phyloP scores from a whole-genome alignment of 2,797 vertebrate species.

The Chaetodon trifasciatus region DNA sequence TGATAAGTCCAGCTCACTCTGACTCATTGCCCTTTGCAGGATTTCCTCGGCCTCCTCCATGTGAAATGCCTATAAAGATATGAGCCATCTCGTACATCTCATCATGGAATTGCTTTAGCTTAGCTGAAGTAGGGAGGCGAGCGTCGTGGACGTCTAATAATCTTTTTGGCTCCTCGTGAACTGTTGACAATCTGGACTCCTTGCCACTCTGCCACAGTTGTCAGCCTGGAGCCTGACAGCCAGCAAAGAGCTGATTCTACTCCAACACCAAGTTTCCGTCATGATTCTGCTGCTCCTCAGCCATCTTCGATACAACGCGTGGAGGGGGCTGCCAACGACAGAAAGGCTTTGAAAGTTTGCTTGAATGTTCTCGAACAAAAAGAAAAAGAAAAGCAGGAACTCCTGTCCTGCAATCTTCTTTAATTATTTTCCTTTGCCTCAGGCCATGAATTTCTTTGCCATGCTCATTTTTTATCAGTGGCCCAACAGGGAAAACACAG shows the following conservation, averaged over 20 bases:
- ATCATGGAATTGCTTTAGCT: conserved; percentile 35
- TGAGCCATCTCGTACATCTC: conserved; percentile 31
- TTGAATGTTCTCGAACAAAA: conserved; percentile 51
- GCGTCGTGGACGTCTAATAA: conserved; percentile 28
- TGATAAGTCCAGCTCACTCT: conserved; percentile 68
- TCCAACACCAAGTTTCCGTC: conserved; percentile 60
- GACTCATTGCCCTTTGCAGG: conserved; percentile 63
- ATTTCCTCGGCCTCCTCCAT: conserved; percentile 58
- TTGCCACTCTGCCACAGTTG: conserved; percentile 50
- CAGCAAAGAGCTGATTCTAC: conserved; percentile 51
- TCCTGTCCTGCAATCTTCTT: conserved; percentile 55
- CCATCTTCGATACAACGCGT: conserved; percentile 53
- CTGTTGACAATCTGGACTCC: conserved; percentile 55
- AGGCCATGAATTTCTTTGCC: conserved; percentile 28
- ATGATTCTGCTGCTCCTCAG: conserved; percentile 65
- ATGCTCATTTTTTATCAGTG: conserved; percentile 18
- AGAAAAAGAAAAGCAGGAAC: not conserved
- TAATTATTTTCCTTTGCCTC: conserved; percentile 55
- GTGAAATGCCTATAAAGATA: conserved; percentile 41
- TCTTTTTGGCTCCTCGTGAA: conserved; percentile 50
- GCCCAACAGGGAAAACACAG: conserved; percentile 33
- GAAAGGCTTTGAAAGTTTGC: conserved; percentile 63
- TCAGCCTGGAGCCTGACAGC: conserved; percentile 63
- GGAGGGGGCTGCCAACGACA: conserved; percentile 72
- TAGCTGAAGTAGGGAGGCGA: conserved; percentile 32